A percentile compares a stretch with the other conserved stretches of the same genome.
phyloP scores from a whole-genome alignment of 2,888 invertebrate species.

The Epirrita christyi region DNA sequence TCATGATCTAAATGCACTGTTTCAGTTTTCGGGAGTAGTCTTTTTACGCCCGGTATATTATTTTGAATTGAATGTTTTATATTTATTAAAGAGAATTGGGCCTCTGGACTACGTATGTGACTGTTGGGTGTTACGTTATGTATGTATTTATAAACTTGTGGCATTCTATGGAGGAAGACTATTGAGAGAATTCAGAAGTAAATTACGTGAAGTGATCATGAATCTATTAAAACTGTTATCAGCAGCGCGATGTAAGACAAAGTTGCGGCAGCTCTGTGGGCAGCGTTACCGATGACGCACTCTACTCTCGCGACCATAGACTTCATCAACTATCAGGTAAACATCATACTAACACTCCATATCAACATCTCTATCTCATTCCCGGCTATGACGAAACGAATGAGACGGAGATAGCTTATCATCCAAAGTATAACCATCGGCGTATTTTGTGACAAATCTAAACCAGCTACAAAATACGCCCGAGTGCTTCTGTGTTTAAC shows the following conservation, averaged over 20 bases:
- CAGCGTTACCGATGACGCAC: slow-evolving; percentile 71
- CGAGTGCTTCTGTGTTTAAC: slow-evolving; percentile 40
- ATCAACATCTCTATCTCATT: slow-evolving; percentile 10
- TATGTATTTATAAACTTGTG: too few relatives aligned
- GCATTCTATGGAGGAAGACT: too few relatives aligned
- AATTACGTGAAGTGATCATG: too few relatives aligned
- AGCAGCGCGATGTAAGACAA: slow-evolving; percentile 72
- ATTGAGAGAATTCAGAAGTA: too few relatives aligned
- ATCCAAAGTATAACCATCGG: slow-evolving; percentile 3
- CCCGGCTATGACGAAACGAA: neutral
- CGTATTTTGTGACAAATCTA: slow-evolving; percentile 13
- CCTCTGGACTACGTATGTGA: too few relatives aligned
- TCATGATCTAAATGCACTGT: too few relatives aligned
- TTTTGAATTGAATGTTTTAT: too few relatives aligned
- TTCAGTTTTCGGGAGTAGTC: too few relatives aligned
- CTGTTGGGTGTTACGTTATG: too few relatives aligned
- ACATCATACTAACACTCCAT: slow-evolving; percentile 3
- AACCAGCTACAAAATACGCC: slow-evolving; percentile 22
- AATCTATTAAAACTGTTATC: slow-evolving; percentile 5
- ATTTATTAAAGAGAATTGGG: too few relatives aligned
- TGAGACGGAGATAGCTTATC: slow-evolving; percentile 2
- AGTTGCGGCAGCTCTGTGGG: slow-evolving; percentile 79
- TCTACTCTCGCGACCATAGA: slow-evolving; percentile 72
- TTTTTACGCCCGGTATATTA: too few relatives aligned
- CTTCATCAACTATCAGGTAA: slow-evolving; percentile 73